Evolutionary conservation across 2,797 vertebrate genomes (phyloP).

Genomic region (Cynodonichthys magdalenae): DNA sequence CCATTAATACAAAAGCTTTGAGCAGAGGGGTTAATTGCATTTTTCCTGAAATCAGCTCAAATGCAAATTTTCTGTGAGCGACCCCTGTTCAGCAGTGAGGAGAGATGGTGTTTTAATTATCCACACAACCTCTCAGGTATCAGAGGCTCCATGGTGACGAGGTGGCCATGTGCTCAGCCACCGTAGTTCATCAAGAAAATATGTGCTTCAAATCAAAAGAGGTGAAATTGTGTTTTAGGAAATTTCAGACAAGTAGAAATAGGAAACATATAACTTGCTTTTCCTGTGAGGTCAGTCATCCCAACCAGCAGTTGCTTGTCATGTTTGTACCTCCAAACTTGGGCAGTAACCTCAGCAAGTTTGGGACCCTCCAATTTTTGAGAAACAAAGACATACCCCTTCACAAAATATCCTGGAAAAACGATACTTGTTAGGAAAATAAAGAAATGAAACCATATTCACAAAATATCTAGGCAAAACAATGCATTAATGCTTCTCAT

Average conservation of each 20-base stretch:
- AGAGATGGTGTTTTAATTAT: constrained; percentile 61
- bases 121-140: constrained; percentile 40
- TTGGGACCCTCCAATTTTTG: too few relatives aligned
- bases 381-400: too few relatives aligned
- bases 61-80: constrained; percentile 33
- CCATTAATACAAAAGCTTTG: constrained; percentile 32
- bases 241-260: neutral
- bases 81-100: constrained; percentile 29
- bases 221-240: constrained; percentile 4
- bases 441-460: too few relatives aligned
- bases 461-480: too few relatives aligned
- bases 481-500: too few relatives aligned
- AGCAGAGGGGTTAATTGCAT: constrained; percentile 48
- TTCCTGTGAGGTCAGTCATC: constrained; percentile 6
- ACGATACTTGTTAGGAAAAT: too few relatives aligned
- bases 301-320: constrained; percentile 11
- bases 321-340: too few relatives aligned
- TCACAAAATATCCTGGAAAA: too few relatives aligned
- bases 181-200: constrained; percentile 14
- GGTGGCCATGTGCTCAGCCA: constrained; percentile 42
- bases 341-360: too few relatives aligned
- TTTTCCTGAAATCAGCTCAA: constrained; percentile 50
- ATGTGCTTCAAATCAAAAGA: constrained; percentile 16
- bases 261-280: neutral
- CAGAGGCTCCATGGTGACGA: neutral